Percentiles rank a stretch among this genome's conserved stretches.
phyloP scores from a whole-genome alignment of 1,140 invertebrate genomes.

The Mesaphorura yosii region DNA sequence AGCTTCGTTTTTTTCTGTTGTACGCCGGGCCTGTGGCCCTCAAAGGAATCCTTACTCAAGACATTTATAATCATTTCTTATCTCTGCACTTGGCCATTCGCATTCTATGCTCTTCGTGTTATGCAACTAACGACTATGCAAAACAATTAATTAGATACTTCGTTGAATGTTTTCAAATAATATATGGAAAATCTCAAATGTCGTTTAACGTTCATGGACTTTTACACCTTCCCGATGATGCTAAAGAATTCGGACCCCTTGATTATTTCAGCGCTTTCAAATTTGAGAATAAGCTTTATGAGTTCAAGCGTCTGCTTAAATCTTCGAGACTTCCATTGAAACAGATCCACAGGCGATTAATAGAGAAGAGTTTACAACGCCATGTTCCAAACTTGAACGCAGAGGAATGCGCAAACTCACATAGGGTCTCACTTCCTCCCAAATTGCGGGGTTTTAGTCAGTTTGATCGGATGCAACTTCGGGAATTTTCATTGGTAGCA shows the following conservation, averaged over 20 bases:
- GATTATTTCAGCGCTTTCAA: conserved; percentile 34
- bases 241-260: conserved; percentile 26
- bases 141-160: conserved; percentile 33
- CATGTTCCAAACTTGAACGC: no score
- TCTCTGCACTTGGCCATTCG: conserved; percentile 21
- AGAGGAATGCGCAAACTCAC: no score
- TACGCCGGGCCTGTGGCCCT: conserved; percentile 21
- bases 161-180: conserved; percentile 30
- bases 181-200: conserved; percentile 34
- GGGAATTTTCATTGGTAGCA: no score
- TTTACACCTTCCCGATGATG: conserved; percentile 36
- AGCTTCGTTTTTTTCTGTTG: conserved; percentile 21
- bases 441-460: no score
- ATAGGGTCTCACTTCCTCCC: no score
- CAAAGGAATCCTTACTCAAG: conserved; percentile 1
- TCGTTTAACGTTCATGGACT: conserved; percentile 38
- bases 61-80: conserved; percentile 16
- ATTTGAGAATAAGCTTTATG: conserved; percentile 16
- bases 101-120: conserved; percentile 11
- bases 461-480: background rate
- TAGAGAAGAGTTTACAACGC: no score
- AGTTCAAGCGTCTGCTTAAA: conserved; percentile 5
- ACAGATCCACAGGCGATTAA: conserved; percentile 36
- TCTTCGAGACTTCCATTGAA: conserved; percentile 9
- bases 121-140: conserved; percentile 28